Percentiles rank a stretch among this genome's conserved stretches.
Evolutionary conservation across 2,797 vertebrate genomes (phyloP).

Genomic region (Avahi laniger): DNA sequence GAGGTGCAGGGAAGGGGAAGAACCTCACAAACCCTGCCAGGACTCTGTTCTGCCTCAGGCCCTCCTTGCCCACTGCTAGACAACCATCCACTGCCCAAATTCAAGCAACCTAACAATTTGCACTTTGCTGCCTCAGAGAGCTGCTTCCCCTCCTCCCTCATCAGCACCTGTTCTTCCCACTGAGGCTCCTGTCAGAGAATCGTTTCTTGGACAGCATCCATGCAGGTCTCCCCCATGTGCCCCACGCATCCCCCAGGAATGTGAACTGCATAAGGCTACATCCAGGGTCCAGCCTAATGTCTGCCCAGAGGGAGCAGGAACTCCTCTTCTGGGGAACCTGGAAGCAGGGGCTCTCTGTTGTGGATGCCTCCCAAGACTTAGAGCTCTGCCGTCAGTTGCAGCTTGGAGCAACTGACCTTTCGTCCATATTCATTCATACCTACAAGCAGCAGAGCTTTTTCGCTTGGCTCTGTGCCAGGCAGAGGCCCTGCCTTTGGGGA

Average conservation of each 20-base stretch:
- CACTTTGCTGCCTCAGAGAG: background rate
- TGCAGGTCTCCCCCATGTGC: background rate
- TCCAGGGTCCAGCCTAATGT: background rate
- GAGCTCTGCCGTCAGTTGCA: background rate
- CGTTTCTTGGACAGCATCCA: background rate
- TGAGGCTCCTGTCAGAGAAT: background rate
- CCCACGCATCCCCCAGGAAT: background rate
- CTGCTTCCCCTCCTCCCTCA: background rate
- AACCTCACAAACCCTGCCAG: background rate
- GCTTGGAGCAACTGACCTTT: background rate
- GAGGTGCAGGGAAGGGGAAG: background rate
- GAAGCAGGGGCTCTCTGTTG: background rate
- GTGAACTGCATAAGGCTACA: background rate
- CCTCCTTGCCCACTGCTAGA: background rate
- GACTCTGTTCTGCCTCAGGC: background rate
- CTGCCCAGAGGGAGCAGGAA: background rate
- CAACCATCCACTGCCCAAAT: background rate
- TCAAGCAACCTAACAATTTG: background rate
- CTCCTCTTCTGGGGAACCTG: background rate
- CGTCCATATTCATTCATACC: background rate
- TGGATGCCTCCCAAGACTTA: background rate
- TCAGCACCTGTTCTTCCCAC: background rate
- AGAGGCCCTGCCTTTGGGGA: background rate
- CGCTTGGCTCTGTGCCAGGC: background rate
- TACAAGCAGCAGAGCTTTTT: background rate